A percentile compares a stretch with the other conserved stretches of the same genome.
Conservation (phyloP, 2,113 vertebrate genomes). For the Anolis sagrei region DNA sequence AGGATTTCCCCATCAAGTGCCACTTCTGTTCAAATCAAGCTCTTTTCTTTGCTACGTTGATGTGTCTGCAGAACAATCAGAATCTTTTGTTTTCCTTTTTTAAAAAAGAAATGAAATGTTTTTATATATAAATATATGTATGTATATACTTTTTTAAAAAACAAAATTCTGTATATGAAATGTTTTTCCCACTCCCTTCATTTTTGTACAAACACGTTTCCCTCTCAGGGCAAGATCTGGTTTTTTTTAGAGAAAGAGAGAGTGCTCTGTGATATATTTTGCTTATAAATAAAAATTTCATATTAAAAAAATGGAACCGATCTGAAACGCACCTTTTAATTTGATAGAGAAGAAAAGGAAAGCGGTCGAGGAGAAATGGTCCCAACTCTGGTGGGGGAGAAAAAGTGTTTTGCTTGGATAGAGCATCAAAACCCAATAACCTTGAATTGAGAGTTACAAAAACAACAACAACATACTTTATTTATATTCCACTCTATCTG, state of each 20-base stretch:
- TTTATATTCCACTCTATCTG: too few species aligned
- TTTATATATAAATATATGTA: conserved; percentile 30
- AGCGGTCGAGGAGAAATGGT: background rate
- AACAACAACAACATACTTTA: too few species aligned
- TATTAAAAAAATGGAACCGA: background rate
- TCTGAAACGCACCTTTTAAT: background rate
- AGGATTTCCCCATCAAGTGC: background rate
- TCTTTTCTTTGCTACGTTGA: background rate
- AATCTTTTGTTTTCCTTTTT: background rate
- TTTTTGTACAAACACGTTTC: conserved; percentile 30
- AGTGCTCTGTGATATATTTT: conserved; percentile 38
- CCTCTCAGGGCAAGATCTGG: conserved; percentile 21
- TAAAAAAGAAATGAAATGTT: conserved; percentile 13
- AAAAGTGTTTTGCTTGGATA: background rate
- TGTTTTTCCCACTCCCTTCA: background rate
- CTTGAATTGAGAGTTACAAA: background rate
- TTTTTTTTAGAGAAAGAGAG: conserved; percentile 16
- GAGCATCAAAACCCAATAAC: too few species aligned
- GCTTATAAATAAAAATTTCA: conserved; percentile 37
- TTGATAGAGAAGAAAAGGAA: background rate
- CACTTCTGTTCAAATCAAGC: background rate
- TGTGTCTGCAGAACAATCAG: background rate
- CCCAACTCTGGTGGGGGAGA: background rate
- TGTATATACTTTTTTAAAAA: conserved; percentile 39
- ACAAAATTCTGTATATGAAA: conserved; percentile 20